Evolutionary conservation across 1,140 invertebrate genomes (phyloP).

Genomic region (Teleogryllus occipitalis): DNA sequence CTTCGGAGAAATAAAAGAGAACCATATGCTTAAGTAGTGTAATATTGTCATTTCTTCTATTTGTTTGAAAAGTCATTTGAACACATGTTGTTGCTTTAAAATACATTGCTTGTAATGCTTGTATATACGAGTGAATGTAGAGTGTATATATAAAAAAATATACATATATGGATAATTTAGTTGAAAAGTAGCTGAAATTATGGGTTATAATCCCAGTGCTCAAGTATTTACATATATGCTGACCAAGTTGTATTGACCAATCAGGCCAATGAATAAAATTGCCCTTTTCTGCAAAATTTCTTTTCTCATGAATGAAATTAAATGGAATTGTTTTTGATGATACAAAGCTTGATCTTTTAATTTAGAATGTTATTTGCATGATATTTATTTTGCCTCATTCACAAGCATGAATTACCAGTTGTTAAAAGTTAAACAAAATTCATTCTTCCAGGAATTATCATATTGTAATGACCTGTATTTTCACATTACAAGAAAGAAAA

Average conservation of each 20-base stretch:
- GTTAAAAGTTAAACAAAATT: too few species aligned
- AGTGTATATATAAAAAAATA: background rate
- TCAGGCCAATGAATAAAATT: too few species aligned
- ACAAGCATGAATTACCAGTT: too few species aligned
- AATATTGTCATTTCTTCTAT: background rate
- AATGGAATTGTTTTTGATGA: too few species aligned
- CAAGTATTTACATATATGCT: background rate
- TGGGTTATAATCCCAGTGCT: background rate
- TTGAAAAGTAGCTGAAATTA: background rate
- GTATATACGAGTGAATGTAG: conserved; percentile 1
- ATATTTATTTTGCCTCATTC: too few species aligned
- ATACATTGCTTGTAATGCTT: background rate
- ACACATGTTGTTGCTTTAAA: background rate
- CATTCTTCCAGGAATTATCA: too few species aligned
- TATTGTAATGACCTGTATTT: too few species aligned
- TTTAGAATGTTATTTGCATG: too few species aligned
- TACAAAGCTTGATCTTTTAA: too few species aligned
- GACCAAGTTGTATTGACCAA: background rate
- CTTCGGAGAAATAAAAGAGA: background rate
- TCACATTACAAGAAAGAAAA: too few species aligned
- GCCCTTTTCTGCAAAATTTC: too few species aligned
- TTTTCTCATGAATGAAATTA: too few species aligned
- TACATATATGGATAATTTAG: background rate
- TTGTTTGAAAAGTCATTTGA: background rate
- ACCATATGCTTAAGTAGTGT: background rate